Conservation (phyloP, 2,113 vertebrate genomes). For the Seriola rivoliana region DNA sequence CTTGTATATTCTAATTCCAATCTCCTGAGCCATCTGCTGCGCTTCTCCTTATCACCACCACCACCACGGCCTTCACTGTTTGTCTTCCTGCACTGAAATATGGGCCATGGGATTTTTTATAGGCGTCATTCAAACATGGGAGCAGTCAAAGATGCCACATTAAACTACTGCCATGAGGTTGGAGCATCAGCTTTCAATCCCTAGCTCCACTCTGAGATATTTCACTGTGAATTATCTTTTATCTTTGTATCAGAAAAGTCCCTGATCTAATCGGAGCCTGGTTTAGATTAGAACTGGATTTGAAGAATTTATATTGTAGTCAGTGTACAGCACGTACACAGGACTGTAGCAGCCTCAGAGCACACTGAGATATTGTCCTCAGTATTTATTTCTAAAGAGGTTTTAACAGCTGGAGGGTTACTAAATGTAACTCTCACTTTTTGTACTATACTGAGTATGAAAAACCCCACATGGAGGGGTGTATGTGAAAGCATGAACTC, state of each 20-base stretch:
- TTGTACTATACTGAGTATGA: neutral
- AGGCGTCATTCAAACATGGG: conserved; percentile 31
- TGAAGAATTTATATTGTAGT: neutral
- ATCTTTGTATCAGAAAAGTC: conserved; percentile 2
- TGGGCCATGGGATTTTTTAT: conserved; percentile 34
- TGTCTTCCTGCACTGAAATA: conserved; percentile 62
- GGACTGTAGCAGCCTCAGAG: neutral
- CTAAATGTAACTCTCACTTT: neutral
- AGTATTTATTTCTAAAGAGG: neutral
- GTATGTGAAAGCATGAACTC: neutral
- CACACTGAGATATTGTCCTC: neutral
- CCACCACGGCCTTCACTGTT: conserved; percentile 54
- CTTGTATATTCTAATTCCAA: conserved; percentile 78
- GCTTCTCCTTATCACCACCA: conserved; percentile 61
- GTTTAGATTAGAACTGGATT: neutral
- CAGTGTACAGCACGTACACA: neutral
- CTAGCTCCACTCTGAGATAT: neutral
- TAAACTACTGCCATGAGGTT: conserved; percentile 12
- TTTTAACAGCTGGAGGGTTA: neutral
- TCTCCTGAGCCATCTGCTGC: conserved; percentile 77
- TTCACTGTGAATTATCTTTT: neutral
- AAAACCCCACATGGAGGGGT: neutral
- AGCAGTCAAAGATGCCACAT: conserved; percentile 40
- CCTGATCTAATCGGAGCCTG: conserved; percentile 9
- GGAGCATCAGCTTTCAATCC: conserved; percentile 4